phyloP scores from a whole-genome alignment of 2,888 invertebrate genomes.

The Archaeoteleia sp. region DNA sequence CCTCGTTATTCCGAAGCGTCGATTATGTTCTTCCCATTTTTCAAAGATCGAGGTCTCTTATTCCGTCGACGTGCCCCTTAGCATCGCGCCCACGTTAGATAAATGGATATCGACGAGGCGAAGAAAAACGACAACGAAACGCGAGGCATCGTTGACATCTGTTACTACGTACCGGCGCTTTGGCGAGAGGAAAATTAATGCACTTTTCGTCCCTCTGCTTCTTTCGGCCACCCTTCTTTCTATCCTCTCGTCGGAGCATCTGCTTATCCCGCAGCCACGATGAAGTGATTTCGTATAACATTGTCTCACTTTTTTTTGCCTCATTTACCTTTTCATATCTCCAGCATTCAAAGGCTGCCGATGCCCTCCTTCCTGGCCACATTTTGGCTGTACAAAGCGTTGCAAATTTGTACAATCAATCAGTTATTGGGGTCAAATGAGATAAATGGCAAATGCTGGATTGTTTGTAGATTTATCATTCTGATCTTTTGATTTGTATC shows the following conservation, averaged over 20 bases:
- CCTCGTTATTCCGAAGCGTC: background rate
- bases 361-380: no score
- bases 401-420: background rate
- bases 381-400: background rate
- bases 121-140: conserved; percentile 32
- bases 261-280: conserved; percentile 37
- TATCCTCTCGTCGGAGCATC: conserved; percentile 28
- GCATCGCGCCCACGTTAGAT: conserved; percentile 43
- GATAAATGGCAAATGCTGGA: no score
- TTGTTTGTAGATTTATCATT: no score
- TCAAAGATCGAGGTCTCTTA: conserved; percentile 32
- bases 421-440: no score
- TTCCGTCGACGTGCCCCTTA: conserved; percentile 19
- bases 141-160: conserved; percentile 45
- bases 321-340: background rate
- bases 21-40: conserved; percentile 37
- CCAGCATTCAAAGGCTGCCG: no score
- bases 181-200: conserved; percentile 47
- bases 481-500: no score
- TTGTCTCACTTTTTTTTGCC: conserved; percentile 15
- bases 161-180: conserved; percentile 37
- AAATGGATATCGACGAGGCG: conserved; percentile 44
- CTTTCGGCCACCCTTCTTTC: conserved; percentile 5
- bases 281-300: conserved; percentile 16
- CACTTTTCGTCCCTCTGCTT: conserved; percentile 27